phyloP scores from a whole-genome alignment of 2,888 invertebrate species.

The Minunthozetes semirufus region DNA sequence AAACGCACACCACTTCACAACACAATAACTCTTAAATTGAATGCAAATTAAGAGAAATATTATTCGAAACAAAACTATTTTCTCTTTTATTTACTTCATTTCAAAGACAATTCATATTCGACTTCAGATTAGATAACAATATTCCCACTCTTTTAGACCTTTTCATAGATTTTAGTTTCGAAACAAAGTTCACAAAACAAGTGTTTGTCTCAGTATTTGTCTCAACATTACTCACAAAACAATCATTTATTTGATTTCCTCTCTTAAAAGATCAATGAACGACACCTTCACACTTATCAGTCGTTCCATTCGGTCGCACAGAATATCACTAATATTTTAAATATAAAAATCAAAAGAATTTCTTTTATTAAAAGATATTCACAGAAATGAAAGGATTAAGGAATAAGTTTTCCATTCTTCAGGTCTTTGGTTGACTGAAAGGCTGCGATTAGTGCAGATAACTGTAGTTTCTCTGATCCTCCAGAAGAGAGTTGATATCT shows the following conservation, averaged over 20 bases:
- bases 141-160: no score
- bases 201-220: neutral
- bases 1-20: neutral
- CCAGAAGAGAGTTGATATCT: slow-evolving; percentile 70
- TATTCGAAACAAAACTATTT: neutral
- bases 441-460: slow-evolving; percentile 70
- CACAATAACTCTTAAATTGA: neutral
- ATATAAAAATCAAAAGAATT: no score
- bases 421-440: slow-evolving; percentile 42
- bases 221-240: neutral
- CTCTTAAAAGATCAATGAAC: no score
- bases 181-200: neutral
- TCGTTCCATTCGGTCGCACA: no score
- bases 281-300: no score
- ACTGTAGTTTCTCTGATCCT: slow-evolving; percentile 80
- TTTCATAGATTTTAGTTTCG: neutral
- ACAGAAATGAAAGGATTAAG: no score
- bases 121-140: no score
- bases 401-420: neutral
- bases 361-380: no score
- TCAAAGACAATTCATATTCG: neutral
- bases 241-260: no score
- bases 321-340: no score
- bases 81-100: neutral
- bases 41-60: neutral